phyloP scores from a whole-genome alignment of 2,797 vertebrate species.

The Glossophaga mutica region DNA sequence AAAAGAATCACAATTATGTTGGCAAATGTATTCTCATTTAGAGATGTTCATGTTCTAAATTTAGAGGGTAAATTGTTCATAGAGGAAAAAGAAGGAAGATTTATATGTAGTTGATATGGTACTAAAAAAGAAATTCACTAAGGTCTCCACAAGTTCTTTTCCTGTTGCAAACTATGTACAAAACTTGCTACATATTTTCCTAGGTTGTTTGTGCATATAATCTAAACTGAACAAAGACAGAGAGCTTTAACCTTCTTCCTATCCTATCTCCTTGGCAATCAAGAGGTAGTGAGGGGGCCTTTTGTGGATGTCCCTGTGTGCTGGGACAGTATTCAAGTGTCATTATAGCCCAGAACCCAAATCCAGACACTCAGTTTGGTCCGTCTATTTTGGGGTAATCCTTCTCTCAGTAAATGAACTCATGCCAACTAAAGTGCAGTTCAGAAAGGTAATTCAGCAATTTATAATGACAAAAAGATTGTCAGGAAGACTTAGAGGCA shows the following conservation, averaged over 20 bases:
- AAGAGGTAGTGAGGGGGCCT: background rate
- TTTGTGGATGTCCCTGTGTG: background rate
- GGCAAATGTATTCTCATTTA: background rate
- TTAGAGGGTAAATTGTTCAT: background rate
- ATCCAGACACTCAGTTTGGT: background rate
- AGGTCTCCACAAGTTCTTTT: background rate
- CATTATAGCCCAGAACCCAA: background rate
- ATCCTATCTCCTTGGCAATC: background rate
- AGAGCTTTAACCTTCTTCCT: background rate
- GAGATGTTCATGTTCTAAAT: background rate
- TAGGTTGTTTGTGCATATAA: background rate
- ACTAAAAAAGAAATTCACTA: background rate
- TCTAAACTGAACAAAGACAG: constrained; percentile 19
- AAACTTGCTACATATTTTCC: background rate
- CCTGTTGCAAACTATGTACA: background rate
- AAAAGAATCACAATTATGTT: background rate
- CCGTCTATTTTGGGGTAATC: background rate
- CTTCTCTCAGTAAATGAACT: background rate
- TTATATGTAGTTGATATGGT: background rate
- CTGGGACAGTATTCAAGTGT: background rate
- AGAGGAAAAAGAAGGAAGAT: background rate
- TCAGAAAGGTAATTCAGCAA: background rate
- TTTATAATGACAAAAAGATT: background rate
- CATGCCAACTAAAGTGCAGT: background rate
- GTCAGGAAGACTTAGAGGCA: background rate